Evolutionary conservation across 2,888 invertebrate species (phyloP).

Genomic region (Drosophila neutralis): DNA sequence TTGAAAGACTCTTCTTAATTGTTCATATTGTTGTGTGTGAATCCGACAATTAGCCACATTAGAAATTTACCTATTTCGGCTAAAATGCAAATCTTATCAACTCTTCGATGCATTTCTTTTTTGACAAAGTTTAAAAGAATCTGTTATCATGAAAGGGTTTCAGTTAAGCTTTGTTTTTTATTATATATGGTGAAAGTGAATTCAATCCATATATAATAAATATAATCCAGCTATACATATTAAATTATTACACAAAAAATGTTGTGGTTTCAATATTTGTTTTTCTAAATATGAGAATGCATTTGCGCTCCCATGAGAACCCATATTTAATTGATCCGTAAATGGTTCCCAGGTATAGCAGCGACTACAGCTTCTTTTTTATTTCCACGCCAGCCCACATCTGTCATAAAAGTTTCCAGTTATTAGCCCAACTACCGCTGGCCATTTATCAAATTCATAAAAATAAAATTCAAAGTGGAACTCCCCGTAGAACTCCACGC

Average conservation of each 20-base stretch:
- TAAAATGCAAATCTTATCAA: neutral
- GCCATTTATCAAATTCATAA: conserved; percentile 77
- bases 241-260: neutral
- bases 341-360: conserved; percentile 42
- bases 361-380: conserved; percentile 2
- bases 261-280: neutral
- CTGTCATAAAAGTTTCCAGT: conserved; percentile 64
- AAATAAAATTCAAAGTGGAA: conserved; percentile 51
- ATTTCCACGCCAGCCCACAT: conserved; percentile 23
- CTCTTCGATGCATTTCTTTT: neutral
- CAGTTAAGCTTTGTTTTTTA: neutral
- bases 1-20: neutral
- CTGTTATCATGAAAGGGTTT: neutral
- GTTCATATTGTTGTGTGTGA: neutral
- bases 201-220: no score
- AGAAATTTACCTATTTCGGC: neutral
- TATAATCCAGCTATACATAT: neutral
- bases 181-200: neutral
- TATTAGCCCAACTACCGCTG: conserved; percentile 62
- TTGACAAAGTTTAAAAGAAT: neutral
- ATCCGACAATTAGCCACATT: neutral
- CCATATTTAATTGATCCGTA: conserved; percentile 30
- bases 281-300: neutral
- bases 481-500: conserved; percentile 26
- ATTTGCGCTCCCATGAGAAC: conserved; percentile 26